phyloP scores from a whole-genome alignment of 2,888 invertebrate species.

The Heteromyza rotundicornis region DNA sequence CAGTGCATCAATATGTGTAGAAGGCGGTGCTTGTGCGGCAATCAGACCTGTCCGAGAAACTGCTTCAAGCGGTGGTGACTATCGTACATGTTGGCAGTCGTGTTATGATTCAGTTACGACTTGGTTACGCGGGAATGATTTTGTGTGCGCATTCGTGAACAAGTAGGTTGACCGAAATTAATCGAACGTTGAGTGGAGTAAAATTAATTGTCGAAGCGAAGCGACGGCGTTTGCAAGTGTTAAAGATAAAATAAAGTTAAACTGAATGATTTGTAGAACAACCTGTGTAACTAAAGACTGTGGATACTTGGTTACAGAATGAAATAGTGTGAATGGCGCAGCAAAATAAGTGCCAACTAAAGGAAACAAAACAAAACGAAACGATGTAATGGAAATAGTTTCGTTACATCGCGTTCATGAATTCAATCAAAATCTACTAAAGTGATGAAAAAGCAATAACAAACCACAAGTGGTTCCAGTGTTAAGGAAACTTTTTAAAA shows the following conservation, averaged over 20 bases:
- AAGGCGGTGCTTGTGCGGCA: constrained; percentile 18
- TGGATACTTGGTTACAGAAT: constrained; percentile 32
- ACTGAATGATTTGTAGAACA: neutral
- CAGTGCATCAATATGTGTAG: neutral
- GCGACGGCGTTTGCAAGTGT: neutral
- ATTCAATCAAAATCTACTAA: neutral
- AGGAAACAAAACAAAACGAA: constrained; percentile 13
- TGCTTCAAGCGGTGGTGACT: constrained; percentile 26
- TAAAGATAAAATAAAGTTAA: neutral
- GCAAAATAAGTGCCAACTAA: neutral
- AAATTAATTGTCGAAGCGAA: too few relatives aligned
- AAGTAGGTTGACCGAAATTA: neutral
- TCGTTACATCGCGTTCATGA: too few relatives aligned
- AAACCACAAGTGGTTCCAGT: neutral
- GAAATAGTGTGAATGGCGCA: constrained; percentile 8
- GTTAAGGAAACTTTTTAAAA: neutral
- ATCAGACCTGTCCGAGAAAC: neutral
- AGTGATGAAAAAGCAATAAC: constrained; percentile 3
- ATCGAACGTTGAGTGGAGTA: neutral
- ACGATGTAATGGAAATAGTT: too few relatives aligned
- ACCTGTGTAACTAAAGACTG: constrained; percentile 29
- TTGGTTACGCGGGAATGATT: constrained; percentile 49
- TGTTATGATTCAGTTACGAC: constrained; percentile 53
- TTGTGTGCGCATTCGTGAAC: constrained; percentile 25
- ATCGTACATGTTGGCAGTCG: constrained; percentile 35